phyloP scores from a whole-genome alignment of 2,888 invertebrate genomes.

The Cheilosia pagana region DNA sequence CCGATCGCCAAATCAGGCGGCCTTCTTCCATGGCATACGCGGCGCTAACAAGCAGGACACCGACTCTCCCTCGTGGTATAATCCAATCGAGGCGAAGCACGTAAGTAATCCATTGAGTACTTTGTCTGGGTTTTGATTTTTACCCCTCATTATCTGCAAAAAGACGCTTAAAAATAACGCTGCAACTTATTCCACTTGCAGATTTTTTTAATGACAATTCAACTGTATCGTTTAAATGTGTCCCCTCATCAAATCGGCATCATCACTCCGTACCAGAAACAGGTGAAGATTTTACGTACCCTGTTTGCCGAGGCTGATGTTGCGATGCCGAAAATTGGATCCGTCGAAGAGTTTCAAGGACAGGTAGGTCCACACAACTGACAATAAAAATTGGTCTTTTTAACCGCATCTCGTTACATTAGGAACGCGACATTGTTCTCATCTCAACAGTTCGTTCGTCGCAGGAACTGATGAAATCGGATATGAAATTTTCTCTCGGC shows the following conservation, averaged over 20 bases:
- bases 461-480: conserved; percentile 82
- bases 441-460: conserved; percentile 88
- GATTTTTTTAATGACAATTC: conserved; percentile 85
- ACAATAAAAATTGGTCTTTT: neutral
- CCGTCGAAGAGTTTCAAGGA: conserved; percentile 94
- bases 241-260: conserved; percentile 88
- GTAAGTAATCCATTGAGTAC: conserved; percentile 70
- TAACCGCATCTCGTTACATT: neutral
- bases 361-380: conserved; percentile 85
- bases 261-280: conserved; percentile 96
- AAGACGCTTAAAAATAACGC: too few species aligned
- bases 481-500: conserved; percentile 86
- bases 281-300: conserved; percentile 86
- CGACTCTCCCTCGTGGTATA: conserved; percentile 95
- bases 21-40: conserved; percentile 89
- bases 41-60: conserved; percentile 88
- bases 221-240: conserved; percentile 88
- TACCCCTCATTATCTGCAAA: too few species aligned
- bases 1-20: conserved; percentile 79
- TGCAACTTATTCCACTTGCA: conserved; percentile 76
- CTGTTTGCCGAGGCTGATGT: conserved; percentile 84
- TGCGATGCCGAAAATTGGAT: conserved; percentile 88
- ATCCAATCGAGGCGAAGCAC: conserved; percentile 88
- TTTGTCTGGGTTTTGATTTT: too few species aligned
- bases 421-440: conserved; percentile 86